Evolutionary conservation across 2,888 invertebrate species (phyloP), one percentile per base, ranked within the genome.

Genomic region (Hylaea fasciaria): DNA sequence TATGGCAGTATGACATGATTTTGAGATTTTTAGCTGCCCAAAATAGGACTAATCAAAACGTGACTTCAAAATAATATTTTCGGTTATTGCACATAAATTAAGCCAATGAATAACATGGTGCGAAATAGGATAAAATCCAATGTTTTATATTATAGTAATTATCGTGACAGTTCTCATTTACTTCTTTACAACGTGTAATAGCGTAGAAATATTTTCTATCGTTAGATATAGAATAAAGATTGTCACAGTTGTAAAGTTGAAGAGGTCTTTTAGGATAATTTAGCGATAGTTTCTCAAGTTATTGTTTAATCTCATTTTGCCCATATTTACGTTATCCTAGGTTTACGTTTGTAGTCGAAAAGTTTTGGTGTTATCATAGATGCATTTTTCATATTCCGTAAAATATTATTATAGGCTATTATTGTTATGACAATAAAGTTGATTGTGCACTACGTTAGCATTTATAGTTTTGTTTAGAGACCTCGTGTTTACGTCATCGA

Each of bases 361-460:
- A n/a, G 28, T 44, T 43, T 49, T 64, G 9, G 12, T 51, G 43
- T 61, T 43, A 40, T 52, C n/a, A 43, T 56, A 59, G 39, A 49
- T 67, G 58, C 56, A 64, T 71, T 69, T 65, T 60, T 39, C n/a
- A 17, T 52, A 63, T 64, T 60, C 51, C 58, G 10, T 45, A 45
- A 63, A 52, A 51, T n/a, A n/a, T 48, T 39, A 57, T 40, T 52
- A 60, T 59, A 70, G 53, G 69, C 54, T 64, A 59, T n/a, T 63
- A 64, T 57, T 71, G 58, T 65, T 70, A 74, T 73, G 83, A 85
- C 80, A 81, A 82, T 81, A 81, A 82, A 62, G 66, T 74, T 75
- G 66, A 67, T 74, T 74, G 65, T 59, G 59, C 60, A 77, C 75
- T 80, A 76, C 71, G 73, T 76, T 82, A 84, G 87, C 87, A 87